These are phyloP conservation scores for Trissoscelio sp. DNA, from an alignment of 2,888 invertebrate species.

Conservation along the genomic window DNA sequence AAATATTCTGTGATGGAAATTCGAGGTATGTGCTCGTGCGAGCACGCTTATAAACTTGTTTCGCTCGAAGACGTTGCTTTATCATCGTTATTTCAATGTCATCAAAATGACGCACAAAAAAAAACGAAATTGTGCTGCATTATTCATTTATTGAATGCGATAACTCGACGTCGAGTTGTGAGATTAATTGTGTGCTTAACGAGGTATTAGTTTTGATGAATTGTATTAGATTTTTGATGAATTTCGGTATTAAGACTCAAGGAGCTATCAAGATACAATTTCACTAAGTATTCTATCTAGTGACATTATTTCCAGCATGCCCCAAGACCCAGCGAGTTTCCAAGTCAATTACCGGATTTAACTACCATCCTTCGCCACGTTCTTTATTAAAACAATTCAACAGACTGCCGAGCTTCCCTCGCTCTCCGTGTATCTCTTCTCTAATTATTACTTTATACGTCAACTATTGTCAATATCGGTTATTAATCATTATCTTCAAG, in stretches of 20 bases:
- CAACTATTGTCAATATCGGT: slow-evolving; percentile 13
- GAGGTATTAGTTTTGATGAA: slow-evolving; percentile 40
- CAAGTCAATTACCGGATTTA: slow-evolving; percentile 80
- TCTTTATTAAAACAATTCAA: slow-evolving; percentile 79
- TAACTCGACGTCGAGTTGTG: slow-evolving; percentile 33
- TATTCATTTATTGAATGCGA: slow-evolving; percentile 55
- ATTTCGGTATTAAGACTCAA: slow-evolving; percentile 24
- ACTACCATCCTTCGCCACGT: slow-evolving; percentile 74
- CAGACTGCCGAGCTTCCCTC: slow-evolving; percentile 56
- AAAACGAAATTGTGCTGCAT: slow-evolving; percentile 55
- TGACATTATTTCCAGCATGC: slow-evolving; percentile 77
- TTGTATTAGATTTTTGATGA: slow-evolving; percentile 37
- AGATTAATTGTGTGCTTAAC: slow-evolving; percentile 32
- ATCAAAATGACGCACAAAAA: slow-evolving; percentile 46
- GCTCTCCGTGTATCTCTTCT: slow-evolving; percentile 49
- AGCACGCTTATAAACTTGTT: slow-evolving; percentile 55
- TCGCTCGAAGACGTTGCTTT: slow-evolving; percentile 49
- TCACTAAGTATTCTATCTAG: too few relatives aligned
- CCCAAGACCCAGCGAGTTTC: slow-evolving; percentile 73
- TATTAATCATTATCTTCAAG: background rate
- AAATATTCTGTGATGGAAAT: slow-evolving; percentile 66
- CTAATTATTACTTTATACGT: slow-evolving; percentile 37
- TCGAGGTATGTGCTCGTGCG: slow-evolving; percentile 50
- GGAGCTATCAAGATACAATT: too few relatives aligned
- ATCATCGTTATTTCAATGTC: slow-evolving; percentile 43